Base-by-base conservation (phyloP, 2,797 vertebrate species). In the Chaenodraco wilsoni region DNA sequence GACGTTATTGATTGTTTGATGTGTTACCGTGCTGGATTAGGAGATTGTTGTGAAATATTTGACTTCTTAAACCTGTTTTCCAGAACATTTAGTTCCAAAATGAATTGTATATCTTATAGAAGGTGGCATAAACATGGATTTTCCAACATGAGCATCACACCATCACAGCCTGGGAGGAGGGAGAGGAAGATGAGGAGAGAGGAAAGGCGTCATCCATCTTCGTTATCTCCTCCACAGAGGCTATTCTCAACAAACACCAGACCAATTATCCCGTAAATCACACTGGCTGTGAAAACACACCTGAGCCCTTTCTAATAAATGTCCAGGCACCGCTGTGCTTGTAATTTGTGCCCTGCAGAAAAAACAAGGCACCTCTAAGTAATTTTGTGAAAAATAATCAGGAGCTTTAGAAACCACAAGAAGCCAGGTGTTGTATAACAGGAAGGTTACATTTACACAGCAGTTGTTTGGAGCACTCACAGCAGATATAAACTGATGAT, bases 181-280 rank as follows among this genome's bases (percentile, higher is more conserved):
- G 9, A 41, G 50, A 44, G 56, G 33, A 23, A 21, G 27, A 37
- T 54, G 48, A 52, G 21, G 27, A 46, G 45, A 54, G 46, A 68
- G 14, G 58, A 31, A 52, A 52, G 65, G 31, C 17, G 17, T 61
- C 74, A 65, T 86, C 69, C 56, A 41, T 89, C 79, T 63, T 31
- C 5, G 57, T 86, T 78, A 74, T 84, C 67, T 70, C 54, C 57
- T 76, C 74, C 40, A 11, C 56, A 45, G 81, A 82, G 52, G 44
- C 69, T 69, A 44, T 54, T 71, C 63, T 51, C 48, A 64, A 45
- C 62, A 69, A 37, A 74, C 74, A 56, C 43, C 56, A 4, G 45
- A 10, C 63, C 65, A 83, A 80, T 82, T 81, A 76, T 67, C 79
- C 74, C 13, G 6, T 88, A 80, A 88, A 87, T 83, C 79, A 58